A percentile compares a stretch with the other conserved stretches of the same genome.
phyloP scores from a whole-genome alignment of 2,797 vertebrate species.

The Zenarchopterus dispar region DNA sequence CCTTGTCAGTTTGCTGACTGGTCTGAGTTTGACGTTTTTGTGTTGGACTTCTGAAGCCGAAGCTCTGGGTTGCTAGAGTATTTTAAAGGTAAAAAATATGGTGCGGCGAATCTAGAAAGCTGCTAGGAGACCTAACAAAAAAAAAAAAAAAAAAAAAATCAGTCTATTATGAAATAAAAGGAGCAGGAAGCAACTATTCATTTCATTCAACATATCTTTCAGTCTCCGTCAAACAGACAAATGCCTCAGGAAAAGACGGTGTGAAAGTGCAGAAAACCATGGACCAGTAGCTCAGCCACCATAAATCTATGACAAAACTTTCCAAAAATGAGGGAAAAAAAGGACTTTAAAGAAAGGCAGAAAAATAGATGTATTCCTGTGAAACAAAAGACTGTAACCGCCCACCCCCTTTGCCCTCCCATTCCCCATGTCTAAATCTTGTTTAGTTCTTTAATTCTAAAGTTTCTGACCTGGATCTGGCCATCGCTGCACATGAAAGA shows the following conservation, averaged over 20 bases:
- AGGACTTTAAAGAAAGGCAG: conserved; percentile 56
- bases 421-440: conserved; percentile 80
- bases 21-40: conserved; percentile 69
- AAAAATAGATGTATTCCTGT: conserved; percentile 71
- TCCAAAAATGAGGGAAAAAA: conserved; percentile 76
- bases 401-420: conserved; percentile 72
- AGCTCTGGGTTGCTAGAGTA: conserved; percentile 65
- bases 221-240: conserved; percentile 68
- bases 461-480: conserved; percentile 90
- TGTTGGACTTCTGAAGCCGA: conserved; percentile 68
- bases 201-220: conserved; percentile 69
- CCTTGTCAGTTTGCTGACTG: conserved; percentile 79
- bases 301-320: conserved; percentile 85
- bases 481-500: conserved; percentile 92
- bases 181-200: conserved; percentile 48
- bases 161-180: conserved; percentile 41
- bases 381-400: conserved; percentile 81
- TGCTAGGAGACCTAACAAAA: conserved; percentile 36
- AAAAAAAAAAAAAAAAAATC: conserved; percentile 46
- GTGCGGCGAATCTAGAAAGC: conserved; percentile 62
- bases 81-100: conserved; percentile 61
- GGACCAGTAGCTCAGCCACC: conserved; percentile 63
- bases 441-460: conserved; percentile 88
- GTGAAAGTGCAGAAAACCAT: conserved; percentile 72
- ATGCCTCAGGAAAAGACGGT: conserved; percentile 64